These are phyloP conservation scores for Iguana delicatissima DNA, from an alignment of 2,797 vertebrate genomes.

Conservation along the genomic window DNA sequence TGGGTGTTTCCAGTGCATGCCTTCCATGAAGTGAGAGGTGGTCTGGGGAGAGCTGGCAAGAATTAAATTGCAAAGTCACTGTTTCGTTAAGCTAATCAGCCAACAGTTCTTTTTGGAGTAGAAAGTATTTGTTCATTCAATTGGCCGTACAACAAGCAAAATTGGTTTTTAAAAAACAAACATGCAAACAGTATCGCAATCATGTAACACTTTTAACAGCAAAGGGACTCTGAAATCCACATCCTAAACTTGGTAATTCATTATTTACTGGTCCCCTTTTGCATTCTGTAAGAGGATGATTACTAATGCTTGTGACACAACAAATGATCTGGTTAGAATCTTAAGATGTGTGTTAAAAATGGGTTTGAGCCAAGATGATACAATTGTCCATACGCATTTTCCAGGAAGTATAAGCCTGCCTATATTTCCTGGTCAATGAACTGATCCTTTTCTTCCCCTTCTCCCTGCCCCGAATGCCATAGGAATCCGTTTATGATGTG, in stretches of 20 bases:
- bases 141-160: conserved; percentile 35
- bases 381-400: conserved; percentile 64
- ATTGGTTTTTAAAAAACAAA: conserved; percentile 16
- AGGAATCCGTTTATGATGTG: conserved; percentile 63
- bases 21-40: conserved; percentile 34
- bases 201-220: conserved; percentile 76
- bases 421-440: conserved; percentile 63
- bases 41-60: conserved; percentile 22
- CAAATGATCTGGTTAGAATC: conserved; percentile 41
- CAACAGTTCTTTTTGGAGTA: conserved; percentile 45
- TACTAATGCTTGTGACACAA: conserved; percentile 32
- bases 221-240: conserved; percentile 66
- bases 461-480: conserved; percentile 62
- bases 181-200: conserved; percentile 46
- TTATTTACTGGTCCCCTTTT: conserved; percentile 55
- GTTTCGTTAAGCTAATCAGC: conserved; percentile 46
- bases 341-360: conserved; percentile 15
- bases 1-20: conserved; percentile 46
- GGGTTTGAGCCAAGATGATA: conserved; percentile 38
- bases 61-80: conserved; percentile 45
- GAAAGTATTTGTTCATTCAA: conserved; percentile 55
- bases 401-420: conserved; percentile 61
- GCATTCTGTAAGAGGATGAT: conserved; percentile 50
- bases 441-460: conserved; percentile 55
- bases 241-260: conserved; percentile 57